These are phyloP conservation scores for Diloba caeruleocephala DNA, from an alignment of 2,888 invertebrate species.

Conservation along the genomic window DNA sequence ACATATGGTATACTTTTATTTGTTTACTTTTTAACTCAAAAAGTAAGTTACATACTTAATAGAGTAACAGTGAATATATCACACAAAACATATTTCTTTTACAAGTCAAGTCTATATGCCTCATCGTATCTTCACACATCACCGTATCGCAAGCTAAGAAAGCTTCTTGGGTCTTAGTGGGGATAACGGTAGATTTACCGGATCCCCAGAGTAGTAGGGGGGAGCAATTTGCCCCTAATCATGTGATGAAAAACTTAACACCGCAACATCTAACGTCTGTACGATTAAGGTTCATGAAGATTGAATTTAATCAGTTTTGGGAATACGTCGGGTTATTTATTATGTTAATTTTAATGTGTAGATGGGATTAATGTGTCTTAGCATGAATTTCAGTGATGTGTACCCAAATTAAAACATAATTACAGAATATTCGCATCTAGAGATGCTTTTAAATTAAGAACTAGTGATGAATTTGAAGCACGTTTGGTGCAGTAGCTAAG, in stretches of 20 bases:
- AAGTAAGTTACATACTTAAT: too few species aligned
- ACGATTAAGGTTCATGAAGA: constrained; percentile 46
- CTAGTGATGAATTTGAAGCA: too few species aligned
- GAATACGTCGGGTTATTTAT: constrained; percentile 54
- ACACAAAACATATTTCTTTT: background rate
- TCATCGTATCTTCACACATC: constrained; percentile 52
- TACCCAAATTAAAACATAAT: background rate
- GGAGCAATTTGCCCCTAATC: constrained; percentile 81
- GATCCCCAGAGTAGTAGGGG: constrained; percentile 62
- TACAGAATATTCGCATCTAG: background rate
- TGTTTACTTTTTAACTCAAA: too few species aligned
- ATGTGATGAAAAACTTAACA: constrained; percentile 87
- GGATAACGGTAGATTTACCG: constrained; percentile 79
- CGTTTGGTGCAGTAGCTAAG: too few species aligned
- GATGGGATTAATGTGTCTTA: constrained; percentile 34
- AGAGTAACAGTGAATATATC: too few species aligned
- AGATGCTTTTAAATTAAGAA: background rate
- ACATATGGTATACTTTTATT: too few species aligned
- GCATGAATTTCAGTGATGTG: constrained; percentile 1
- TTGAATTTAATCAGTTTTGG: constrained; percentile 60
- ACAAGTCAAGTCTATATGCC: constrained; percentile 34
- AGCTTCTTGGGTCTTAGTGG: constrained; percentile 66
- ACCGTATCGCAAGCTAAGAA: constrained; percentile 56
- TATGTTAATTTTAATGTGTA: constrained; percentile 54
- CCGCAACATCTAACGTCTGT: constrained; percentile 49